These are phyloP conservation scores for Erpobdella octoculata DNA, from an alignment of 2,888 invertebrate species.

Conservation along the genomic window DNA sequence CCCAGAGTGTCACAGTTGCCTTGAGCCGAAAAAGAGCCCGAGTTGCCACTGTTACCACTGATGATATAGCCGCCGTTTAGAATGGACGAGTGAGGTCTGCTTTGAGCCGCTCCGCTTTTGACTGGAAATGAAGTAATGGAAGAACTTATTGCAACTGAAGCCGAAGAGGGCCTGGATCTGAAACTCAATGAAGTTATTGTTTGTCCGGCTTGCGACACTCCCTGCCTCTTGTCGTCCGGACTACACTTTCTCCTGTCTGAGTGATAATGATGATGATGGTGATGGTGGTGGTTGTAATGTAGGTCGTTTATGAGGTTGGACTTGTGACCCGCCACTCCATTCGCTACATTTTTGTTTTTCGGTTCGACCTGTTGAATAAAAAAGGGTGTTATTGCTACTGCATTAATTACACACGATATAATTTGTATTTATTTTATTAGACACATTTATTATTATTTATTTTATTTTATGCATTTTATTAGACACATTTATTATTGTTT, in stretches of 20 bases:
- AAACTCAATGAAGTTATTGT: constrained; percentile 1
- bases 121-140: background rate
- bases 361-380: background rate
- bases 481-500: no score
- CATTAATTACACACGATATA: no score
- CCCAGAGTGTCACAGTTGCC: no score
- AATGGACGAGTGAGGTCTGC: background rate
- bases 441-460: no score
- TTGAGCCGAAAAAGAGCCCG: background rate
- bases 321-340: background rate
- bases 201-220: background rate
- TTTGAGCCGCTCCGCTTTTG: background rate
- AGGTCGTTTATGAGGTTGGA: constrained; percentile 4
- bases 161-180: background rate
- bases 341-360: background rate
- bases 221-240: background rate
- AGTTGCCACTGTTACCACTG: background rate
- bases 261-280: constrained; percentile 4
- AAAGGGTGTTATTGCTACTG: background rate
- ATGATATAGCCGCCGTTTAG: background rate
- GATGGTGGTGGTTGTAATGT: background rate
- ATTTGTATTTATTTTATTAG: no score
- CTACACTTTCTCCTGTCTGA: background rate
- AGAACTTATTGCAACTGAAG: constrained; percentile 6
- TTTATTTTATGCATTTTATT: no score